These are phyloP conservation scores for Mico argentatus DNA, from an alignment of 2,797 vertebrate genomes.

Conservation along the genomic window DNA sequence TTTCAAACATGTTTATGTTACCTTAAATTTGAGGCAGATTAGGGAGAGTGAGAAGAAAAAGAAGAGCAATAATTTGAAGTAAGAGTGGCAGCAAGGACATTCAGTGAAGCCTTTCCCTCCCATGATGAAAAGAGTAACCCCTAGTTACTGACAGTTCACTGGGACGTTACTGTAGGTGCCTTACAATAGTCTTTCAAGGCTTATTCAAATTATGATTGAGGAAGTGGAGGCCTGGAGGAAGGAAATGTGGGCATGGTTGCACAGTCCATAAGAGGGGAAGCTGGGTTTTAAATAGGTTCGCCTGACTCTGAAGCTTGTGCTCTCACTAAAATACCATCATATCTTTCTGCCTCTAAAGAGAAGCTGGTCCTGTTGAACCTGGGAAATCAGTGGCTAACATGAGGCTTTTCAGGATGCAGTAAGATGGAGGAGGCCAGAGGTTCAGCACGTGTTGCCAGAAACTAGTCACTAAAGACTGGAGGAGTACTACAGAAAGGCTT, in stretches of 20 bases:
- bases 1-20: neutral
- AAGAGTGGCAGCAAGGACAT: neutral
- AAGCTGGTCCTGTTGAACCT: neutral
- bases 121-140: neutral
- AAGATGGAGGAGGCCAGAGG: neutral
- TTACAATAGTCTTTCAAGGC: too few relatives aligned
- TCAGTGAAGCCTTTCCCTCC: neutral
- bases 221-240: neutral
- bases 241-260: neutral
- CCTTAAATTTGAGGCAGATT: neutral
- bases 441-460: neutral
- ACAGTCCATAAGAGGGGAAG: rapidly evolving
- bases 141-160: neutral
- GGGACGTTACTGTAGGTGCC: rapidly evolving
- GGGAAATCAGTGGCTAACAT: neutral
- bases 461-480: neutral
- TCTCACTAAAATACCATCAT: neutral
- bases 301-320: too few relatives aligned
- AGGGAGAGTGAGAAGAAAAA: neutral
- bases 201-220: neutral
- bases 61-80: neutral
- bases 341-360: neutral
- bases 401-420: neutral
- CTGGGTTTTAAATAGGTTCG: neutral
- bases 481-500: neutral